A percentile compares a stretch with the other conserved stretches of the same genome.
phyloP scores from a whole-genome alignment of 1,140 invertebrate genomes.

The Drosophila tristis region DNA sequence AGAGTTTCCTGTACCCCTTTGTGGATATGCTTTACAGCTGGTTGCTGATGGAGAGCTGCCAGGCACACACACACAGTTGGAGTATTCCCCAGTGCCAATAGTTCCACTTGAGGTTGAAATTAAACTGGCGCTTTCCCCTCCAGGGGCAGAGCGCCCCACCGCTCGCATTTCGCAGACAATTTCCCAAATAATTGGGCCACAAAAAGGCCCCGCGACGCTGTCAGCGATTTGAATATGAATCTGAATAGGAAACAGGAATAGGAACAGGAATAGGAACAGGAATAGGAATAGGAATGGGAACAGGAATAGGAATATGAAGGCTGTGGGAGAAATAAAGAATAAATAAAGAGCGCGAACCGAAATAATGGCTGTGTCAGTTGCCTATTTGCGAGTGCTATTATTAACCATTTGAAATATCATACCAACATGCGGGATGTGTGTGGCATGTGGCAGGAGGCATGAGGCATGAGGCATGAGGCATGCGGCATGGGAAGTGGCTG shows the following conservation, averaged over 20 bases:
- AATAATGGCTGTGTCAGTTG: slow-evolving; percentile 73
- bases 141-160: slow-evolving; percentile 56
- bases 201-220: slow-evolving; percentile 50
- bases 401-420: slow-evolving; percentile 83
- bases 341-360: slow-evolving; percentile 39
- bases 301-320: slow-evolving; percentile 7
- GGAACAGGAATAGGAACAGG: background rate
- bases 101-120: background rate
- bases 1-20: no score
- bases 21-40: no score
- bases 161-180: slow-evolving; percentile 73
- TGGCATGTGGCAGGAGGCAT: background rate
- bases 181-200: slow-evolving; percentile 74
- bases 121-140: background rate
- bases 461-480: background rate
- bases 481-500: background rate
- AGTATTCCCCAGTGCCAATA: no score
- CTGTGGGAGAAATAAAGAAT: slow-evolving; percentile 58
- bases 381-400: slow-evolving; percentile 75
- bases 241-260: slow-evolving; percentile 25
- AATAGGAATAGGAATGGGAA: slow-evolving; percentile 19
- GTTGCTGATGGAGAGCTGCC: no score
- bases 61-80: no score
- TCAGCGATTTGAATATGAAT: slow-evolving; percentile 54
- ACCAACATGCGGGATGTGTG: slow-evolving; percentile 68